These are phyloP conservation scores for Larimichthys polyactis DNA, from an alignment of 2,113 vertebrate genomes.

Conservation along the genomic window DNA sequence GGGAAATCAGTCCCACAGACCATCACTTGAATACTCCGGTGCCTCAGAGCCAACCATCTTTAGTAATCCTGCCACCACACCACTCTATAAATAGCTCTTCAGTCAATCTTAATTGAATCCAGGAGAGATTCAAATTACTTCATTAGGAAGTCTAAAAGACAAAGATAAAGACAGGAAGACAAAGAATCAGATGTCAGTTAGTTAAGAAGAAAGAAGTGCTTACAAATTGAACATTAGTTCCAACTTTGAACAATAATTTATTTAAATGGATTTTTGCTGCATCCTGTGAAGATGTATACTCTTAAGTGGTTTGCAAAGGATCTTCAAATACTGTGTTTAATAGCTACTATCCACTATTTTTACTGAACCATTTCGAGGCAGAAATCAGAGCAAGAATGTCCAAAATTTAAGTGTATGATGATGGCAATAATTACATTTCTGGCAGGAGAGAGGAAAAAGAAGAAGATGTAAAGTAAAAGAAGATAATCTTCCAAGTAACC, in stretches of 20 bases:
- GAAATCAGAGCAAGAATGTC: background rate
- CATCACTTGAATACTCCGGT: constrained; percentile 36
- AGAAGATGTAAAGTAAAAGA: background rate
- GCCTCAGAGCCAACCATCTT: constrained; percentile 58
- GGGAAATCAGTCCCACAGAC: constrained; percentile 39
- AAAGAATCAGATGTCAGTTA: background rate
- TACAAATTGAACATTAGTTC: background rate
- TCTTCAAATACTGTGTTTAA: background rate
- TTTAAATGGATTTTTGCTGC: background rate
- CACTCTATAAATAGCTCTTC: constrained; percentile 68
- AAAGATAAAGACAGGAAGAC: constrained; percentile 25
- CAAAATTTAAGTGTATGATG: background rate
- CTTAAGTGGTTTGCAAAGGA: background rate
- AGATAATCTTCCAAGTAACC: background rate
- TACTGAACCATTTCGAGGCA: constrained; percentile 1
- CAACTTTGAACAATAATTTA: background rate
- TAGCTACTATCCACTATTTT: background rate
- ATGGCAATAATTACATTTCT: constrained; percentile 6
- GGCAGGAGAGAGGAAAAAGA: background rate
- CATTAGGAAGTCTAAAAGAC: constrained; percentile 28
- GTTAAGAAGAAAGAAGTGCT: background rate
- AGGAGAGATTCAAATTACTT: constrained; percentile 58
- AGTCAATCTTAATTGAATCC: constrained; percentile 53
- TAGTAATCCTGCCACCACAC: constrained; percentile 43
- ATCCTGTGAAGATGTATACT: background rate